Evolutionary conservation across 30 jellyfish, hydroid and myxozoan species (phyloP).

Genomic region (Turritopsis rubra): DNA sequence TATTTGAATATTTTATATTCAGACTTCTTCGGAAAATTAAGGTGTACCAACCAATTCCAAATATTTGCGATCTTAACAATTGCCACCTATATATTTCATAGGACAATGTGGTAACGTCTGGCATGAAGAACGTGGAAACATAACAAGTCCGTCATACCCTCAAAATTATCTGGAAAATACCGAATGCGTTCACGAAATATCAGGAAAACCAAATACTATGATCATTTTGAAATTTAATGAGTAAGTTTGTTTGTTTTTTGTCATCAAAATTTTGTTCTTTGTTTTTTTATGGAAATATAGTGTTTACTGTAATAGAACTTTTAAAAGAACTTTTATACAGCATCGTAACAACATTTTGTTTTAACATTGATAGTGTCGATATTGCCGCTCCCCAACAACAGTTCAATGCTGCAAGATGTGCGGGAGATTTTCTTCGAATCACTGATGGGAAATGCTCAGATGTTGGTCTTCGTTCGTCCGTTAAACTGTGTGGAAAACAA

Average conservation of each 20-base stretch:
- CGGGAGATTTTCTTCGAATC: conserved; percentile 67
- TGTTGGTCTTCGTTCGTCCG: conserved; percentile 20
- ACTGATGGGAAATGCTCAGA: conserved; percentile 66
- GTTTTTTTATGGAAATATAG: background rate
- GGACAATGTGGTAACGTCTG: conserved; percentile 85
- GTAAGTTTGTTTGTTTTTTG: no score
- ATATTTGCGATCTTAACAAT: background rate
- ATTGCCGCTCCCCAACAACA: conserved; percentile 8
- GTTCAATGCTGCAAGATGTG: conserved; percentile 32
- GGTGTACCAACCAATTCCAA: background rate
- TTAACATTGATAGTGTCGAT: conserved; percentile 17
- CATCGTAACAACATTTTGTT: background rate
- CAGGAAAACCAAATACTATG: conserved; percentile 43
- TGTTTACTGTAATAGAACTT: background rate
- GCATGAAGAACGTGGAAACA: conserved; percentile 44
- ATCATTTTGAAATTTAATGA: conserved; percentile 43
- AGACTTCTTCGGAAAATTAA: no score
- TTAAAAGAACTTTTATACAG: background rate
- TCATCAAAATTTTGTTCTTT: background rate
- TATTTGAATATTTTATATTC: no score
- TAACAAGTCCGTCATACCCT: conserved; percentile 74
- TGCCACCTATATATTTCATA: background rate
- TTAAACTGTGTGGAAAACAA: conserved; percentile 53
- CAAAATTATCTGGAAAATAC: conserved; percentile 37
- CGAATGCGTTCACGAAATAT: conserved; percentile 72